Evolutionary conservation across 2,113 vertebrate species (phyloP), one percentile per base, ranked within the genome.

Genomic region (Theristicus caerulescens): DNA sequence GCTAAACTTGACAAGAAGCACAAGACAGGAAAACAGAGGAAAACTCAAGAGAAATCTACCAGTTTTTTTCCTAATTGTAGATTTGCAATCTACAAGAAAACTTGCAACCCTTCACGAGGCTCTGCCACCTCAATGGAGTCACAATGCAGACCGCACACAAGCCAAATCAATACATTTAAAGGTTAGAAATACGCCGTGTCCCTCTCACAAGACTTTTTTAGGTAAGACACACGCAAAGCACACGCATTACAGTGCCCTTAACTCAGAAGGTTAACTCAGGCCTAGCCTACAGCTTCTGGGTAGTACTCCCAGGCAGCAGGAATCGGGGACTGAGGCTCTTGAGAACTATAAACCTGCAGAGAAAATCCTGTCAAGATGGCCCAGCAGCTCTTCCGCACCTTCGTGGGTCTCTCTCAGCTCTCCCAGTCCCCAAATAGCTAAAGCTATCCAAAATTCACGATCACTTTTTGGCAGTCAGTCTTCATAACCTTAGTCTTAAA

Each of bases 31-130:
- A 82, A 88, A 38, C 31, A 47, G 25, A 69, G 17, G 34, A 59
- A 59, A 90, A 80, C 4, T 21, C 13, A 25, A 81, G 20, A 44
- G 19, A 81, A 81, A 62, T 27, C 38, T 38, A 19, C 7, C 6
- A 17, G 6, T 4, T 1, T 70, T 55, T 62, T 88, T 84, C 76
- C 84, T 95, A 96, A 96, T 69, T 86, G 91, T 71, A 88, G 82
- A 93, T 85, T 42, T 42, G 11, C 4, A 42, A 42, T 42, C 40
- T 42, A 42, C 40, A 42, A 42, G 88, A 96, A 86, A 93, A 94
- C 44, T 65, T 81, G 72, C 18, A 26, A 92, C 40, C 47, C 46
- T 77, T 59, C 26, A 65, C 4, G 8, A 95, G 13, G 32, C 34
- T 85, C 82, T 91, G 86, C 58, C 65, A 83, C 55, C 77, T 77